A percentile compares a stretch with the other conserved stretches of the same genome.
Conservation (phyloP, 2,113 vertebrate species). For the Mandrillus leucophaeus region DNA sequence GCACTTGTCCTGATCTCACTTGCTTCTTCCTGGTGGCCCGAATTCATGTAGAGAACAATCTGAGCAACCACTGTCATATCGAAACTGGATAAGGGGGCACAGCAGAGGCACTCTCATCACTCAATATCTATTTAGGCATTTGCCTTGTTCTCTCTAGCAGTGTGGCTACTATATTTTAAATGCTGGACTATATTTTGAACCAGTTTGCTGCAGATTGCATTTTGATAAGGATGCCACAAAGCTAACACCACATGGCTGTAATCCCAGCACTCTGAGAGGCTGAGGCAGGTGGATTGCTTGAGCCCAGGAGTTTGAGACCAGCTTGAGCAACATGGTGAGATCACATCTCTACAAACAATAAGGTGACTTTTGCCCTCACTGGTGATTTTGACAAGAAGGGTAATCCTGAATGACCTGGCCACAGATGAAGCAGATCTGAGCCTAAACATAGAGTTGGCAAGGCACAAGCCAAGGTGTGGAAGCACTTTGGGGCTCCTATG, state of each 20-base stretch:
- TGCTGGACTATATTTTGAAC: background rate
- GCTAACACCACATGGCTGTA: background rate
- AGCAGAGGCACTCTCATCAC: background rate
- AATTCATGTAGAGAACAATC: background rate
- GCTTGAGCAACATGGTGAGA: too few species aligned
- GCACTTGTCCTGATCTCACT: background rate
- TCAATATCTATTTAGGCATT: background rate
- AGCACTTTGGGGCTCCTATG: background rate
- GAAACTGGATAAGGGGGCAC: background rate
- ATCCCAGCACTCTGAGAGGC: too few species aligned
- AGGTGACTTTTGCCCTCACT: background rate
- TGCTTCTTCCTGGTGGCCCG: background rate
- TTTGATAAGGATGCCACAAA: constrained; percentile 11
- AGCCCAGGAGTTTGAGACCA: too few species aligned
- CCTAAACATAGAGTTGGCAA: background rate
- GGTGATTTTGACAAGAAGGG: background rate
- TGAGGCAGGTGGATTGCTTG: too few species aligned
- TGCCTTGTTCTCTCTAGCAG: background rate
- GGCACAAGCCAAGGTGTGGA: background rate
- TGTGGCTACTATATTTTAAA: background rate
- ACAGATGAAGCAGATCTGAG: background rate
- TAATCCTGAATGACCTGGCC: background rate
- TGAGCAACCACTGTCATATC: background rate
- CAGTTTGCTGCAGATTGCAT: background rate
- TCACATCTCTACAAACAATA: background rate